A percentile compares a stretch with the other conserved stretches of the same genome.
Conservation (phyloP, 2,797 vertebrate genomes). For the Tamandua tetradactyla region DNA sequence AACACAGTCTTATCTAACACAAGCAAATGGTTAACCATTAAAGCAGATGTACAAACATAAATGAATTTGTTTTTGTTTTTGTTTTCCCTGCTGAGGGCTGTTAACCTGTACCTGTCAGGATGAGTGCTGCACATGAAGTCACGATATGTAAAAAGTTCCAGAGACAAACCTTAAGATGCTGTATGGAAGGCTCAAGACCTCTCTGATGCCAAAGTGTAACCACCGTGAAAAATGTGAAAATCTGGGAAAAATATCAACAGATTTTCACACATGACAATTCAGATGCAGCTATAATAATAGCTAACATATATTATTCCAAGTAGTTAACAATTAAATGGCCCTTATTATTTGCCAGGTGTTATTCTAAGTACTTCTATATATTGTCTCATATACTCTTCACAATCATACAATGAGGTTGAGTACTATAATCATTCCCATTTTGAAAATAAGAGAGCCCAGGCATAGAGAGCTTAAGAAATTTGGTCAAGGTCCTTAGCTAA, state of each 20-base stretch:
- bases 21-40: constrained; percentile 33
- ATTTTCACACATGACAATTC: background rate
- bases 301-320: background rate
- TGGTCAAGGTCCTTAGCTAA: background rate
- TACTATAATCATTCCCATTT: background rate
- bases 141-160: background rate
- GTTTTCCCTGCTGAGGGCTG: background rate
- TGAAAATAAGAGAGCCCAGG: background rate
- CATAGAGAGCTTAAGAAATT: background rate
- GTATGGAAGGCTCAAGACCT: background rate
- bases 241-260: background rate
- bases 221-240: background rate
- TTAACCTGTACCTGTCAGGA: background rate
- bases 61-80: constrained; percentile 18
- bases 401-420: background rate
- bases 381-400: background rate
- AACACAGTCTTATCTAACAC: constrained; percentile 15
- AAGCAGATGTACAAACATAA: constrained; percentile 38
- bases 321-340: background rate
- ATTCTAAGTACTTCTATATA: background rate
- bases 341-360: background rate
- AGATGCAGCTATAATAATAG: background rate
- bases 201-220: background rate
- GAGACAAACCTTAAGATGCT: background rate
- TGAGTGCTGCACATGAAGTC: background rate